Conservation (phyloP, 1,140 invertebrate species). For the Drosophila oshimai region DNA sequence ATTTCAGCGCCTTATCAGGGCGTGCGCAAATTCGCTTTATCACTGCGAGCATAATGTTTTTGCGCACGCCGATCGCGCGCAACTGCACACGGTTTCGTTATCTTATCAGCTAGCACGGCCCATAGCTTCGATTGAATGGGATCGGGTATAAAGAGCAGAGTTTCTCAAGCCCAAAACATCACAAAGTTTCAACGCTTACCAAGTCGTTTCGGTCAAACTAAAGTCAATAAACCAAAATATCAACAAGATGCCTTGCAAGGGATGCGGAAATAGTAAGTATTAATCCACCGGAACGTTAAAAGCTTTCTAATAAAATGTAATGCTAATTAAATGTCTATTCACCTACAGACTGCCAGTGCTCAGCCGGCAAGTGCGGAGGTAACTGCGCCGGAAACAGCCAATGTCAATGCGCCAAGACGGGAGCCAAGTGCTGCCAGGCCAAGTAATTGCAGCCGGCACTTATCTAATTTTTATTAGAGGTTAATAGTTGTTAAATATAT, state of each 20-base stretch:
- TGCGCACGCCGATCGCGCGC: conserved; percentile 32
- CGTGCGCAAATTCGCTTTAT: conserved; percentile 39
- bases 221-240: neutral
- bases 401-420: conserved; percentile 54
- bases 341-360: conserved; percentile 57
- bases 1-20: conserved; percentile 15
- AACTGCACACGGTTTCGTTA: conserved; percentile 56
- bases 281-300: neutral
- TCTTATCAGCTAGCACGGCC: conserved; percentile 42
- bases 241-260: conserved; percentile 67
- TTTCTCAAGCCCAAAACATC: neutral
- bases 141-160: conserved; percentile 34
- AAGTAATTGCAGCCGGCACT: conserved; percentile 23
- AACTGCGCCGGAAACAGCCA: conserved; percentile 58
- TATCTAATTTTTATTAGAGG: neutral
- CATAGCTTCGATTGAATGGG: neutral
- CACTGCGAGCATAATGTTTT: conserved; percentile 15
- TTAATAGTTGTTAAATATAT: neutral
- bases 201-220: neutral
- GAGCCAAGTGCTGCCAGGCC: conserved; percentile 48
- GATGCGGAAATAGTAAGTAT: conserved; percentile 69
- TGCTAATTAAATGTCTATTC: neutral
- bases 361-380: conserved; percentile 57
- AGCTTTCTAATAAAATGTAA: neutral
- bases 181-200: conserved; percentile 9